A percentile compares a stretch with the other conserved stretches of the same genome.
phyloP scores from a whole-genome alignment of 2,113 vertebrate species.

The Nyctereutes procyonoides region DNA sequence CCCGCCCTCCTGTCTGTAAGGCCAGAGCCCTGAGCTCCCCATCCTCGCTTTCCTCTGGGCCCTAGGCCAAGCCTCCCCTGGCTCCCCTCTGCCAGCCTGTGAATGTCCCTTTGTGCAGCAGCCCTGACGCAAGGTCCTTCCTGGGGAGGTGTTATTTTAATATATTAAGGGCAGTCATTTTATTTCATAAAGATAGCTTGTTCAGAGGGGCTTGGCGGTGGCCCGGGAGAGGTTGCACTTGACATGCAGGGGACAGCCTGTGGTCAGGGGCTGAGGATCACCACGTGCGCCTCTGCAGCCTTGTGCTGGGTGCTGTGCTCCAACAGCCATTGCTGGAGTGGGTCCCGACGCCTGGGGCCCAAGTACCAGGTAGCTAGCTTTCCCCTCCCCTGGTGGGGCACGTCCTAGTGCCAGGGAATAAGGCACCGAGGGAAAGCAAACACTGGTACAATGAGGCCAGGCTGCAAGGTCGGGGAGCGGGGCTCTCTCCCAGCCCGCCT shows the following conservation, averaged over 20 bases:
- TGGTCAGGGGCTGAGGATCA: slow-evolving; percentile 68
- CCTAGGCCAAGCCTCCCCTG: slow-evolving; percentile 80
- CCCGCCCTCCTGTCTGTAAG: slow-evolving; percentile 62
- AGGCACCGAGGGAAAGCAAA: not conserved
- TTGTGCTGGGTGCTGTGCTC: not conserved
- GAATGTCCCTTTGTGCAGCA: slow-evolving; percentile 86
- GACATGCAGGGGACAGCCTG: slow-evolving; percentile 84
- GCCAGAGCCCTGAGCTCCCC: slow-evolving; percentile 16
- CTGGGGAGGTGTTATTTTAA: slow-evolving; percentile 89
- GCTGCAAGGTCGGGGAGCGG: not conserved
- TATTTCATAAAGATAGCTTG: slow-evolving; percentile 89
- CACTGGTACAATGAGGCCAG: not conserved
- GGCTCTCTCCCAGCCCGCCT: not conserved
- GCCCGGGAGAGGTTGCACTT: slow-evolving; percentile 83
- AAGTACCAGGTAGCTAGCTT: not conserved
- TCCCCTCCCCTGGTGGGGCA: not conserved
- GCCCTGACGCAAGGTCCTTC: slow-evolving; percentile 83
- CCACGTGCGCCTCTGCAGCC: slow-evolving; percentile 25
- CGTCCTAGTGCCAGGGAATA: not conserved
- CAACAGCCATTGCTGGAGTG: not conserved
- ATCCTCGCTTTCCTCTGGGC: slow-evolving; percentile 81
- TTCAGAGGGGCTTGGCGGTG: slow-evolving; percentile 67
- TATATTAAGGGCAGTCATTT: slow-evolving; percentile 86
- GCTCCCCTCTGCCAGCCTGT: slow-evolving; percentile 81
- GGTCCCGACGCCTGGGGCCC: not conserved